These are phyloP conservation scores for Cordilura impudica DNA, from an alignment of 2,888 invertebrate species.

Conservation along the genomic window DNA sequence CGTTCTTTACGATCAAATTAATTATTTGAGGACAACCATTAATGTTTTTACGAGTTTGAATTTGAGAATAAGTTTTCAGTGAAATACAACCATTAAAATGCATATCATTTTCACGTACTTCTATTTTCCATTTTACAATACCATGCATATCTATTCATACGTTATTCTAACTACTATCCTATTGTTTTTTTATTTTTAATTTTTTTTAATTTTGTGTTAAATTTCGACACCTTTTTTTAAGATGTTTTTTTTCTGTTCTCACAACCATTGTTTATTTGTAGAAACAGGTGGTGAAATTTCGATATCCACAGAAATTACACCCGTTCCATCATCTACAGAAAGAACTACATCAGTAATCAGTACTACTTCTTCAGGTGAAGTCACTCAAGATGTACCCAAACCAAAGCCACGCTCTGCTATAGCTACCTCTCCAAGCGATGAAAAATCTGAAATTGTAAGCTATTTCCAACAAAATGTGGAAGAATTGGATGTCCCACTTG, in stretches of 20 bases:
- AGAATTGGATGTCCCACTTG: slow-evolving; percentile 6
- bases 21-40: no score
- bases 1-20: no score
- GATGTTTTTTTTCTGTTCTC: slow-evolving; percentile 74
- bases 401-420: slow-evolving; percentile 79
- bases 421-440: slow-evolving; percentile 69
- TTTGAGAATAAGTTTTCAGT: no score
- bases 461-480: slow-evolving; percentile 24
- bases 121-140: background rate
- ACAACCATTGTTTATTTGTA: slow-evolving; percentile 77
- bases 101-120: background rate
- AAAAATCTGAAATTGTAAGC: background rate
- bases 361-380: slow-evolving; percentile 33
- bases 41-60: no score
- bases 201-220: slow-evolving; percentile 68
- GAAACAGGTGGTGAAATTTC: slow-evolving; percentile 76
- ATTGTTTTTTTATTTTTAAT: background rate
- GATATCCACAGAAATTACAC: slow-evolving; percentile 72
- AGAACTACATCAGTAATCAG: slow-evolving; percentile 69
- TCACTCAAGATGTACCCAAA: slow-evolving; percentile 74
- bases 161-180: background rate
- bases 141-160: background rate
- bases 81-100: background rate
- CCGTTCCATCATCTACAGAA: slow-evolving; percentile 68
- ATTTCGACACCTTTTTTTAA: slow-evolving; percentile 56